Percentiles rank a stretch among this genome's conserved stretches.
phyloP scores from a whole-genome alignment of 1,140 invertebrate genomes.

The Eurosta solidaginis region DNA sequence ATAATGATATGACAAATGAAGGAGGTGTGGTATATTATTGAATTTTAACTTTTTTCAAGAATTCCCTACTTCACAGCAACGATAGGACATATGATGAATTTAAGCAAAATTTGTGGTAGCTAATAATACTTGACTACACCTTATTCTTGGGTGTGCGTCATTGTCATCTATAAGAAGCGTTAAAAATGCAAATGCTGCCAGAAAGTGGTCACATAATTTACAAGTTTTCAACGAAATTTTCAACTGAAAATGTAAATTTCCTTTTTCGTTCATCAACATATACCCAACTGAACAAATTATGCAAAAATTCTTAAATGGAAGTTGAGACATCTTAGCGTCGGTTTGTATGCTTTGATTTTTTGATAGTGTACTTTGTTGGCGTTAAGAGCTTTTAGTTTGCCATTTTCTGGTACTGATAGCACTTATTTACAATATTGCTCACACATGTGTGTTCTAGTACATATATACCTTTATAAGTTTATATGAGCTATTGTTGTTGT shows the following conservation, averaged over 20 bases:
- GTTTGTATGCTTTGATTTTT: neutral
- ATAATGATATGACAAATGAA: too few species aligned
- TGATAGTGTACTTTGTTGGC: neutral
- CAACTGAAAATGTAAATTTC: constrained; percentile 6
- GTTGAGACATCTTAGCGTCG: neutral
- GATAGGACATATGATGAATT: too few species aligned
- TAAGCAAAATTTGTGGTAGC: neutral
- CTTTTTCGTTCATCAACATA: too few species aligned
- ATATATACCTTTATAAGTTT: too few species aligned
- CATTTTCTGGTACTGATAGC: neutral
- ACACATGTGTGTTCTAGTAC: too few species aligned
- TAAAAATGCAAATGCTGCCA: neutral
- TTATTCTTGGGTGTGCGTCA: too few species aligned
- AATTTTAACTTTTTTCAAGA: too few species aligned
- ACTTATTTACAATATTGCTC: neutral
- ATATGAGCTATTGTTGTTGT: too few species aligned
- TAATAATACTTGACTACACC: too few species aligned
- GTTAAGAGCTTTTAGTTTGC: neutral
- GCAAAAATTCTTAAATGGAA: neutral
- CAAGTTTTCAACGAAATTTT: neutral
- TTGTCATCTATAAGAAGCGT: constrained; percentile 1
- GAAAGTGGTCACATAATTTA: constrained; percentile 6
- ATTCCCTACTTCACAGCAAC: too few species aligned
- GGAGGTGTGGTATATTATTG: too few species aligned
- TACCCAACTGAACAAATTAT: neutral